Base-by-base conservation (phyloP, 2,888 invertebrate species). In the Carterocephalus palaemon region DNA sequence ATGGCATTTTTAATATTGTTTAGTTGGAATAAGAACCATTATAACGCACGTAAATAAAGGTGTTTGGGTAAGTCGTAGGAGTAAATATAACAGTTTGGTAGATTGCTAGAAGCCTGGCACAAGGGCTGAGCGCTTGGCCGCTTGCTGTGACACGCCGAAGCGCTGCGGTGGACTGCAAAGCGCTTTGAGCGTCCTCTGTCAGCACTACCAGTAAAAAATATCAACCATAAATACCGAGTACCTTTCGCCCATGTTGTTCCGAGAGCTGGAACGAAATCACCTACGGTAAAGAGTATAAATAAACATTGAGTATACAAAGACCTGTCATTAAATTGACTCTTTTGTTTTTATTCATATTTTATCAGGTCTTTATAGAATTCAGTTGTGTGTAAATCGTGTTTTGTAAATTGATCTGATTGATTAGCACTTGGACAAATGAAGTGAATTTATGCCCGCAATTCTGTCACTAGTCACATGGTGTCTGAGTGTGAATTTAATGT, bases 91-190 rank as follows among this genome's bases (percentile, higher is more conserved):
- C n/a, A n/a, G n/a, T n/a, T n/a, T n/a, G n/a, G n/a, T n/a, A n/a
- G n/a, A n/a, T n/a, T n/a, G n/a, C n/a, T n/a, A n/a, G n/a, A n/a
- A n/a, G n/a, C n/a, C n/a, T n/a, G n/a, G n/a, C n/a, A n/a, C n/a
- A n/a, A n/a, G n/a, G n/a, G n/a, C n/a, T n/a, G n/a, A n/a, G n/a
- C n/a, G n/a, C n/a, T n/a, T n/a, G n/a, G n/a, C n/a, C n/a, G n/a
- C n/a, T n/a, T n/a, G n/a, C n/a, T 46, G 56, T 53, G 57, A 60
- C 52, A 51, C 47, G 48, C 52, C 58, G 60, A 61, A 61, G 49
- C 53, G 52, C 62, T 80, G 79, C 59, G 51, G 54, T 56, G 57
- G 75, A 76, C 78, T 65, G 62, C 75, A 81, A 80, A 83, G 81
- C 78, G 64, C 74, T 82, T 79, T 81, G 74, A 74, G 52, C 48